Evolutionary conservation across 2,113 vertebrate species (phyloP).

Genomic region (Acrocephalus kingi): DNA sequence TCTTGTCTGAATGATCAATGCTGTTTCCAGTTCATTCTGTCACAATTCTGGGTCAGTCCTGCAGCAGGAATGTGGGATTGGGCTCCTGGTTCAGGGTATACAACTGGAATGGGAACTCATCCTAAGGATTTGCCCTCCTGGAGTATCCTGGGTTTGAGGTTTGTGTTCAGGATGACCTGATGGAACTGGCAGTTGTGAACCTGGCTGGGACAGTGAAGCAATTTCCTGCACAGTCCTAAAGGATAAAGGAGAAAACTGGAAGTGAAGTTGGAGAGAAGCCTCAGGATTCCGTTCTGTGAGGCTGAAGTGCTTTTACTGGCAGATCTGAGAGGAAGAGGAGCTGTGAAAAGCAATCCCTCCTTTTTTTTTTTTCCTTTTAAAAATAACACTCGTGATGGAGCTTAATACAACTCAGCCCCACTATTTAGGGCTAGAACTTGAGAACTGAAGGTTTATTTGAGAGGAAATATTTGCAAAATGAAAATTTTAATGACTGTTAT

Average conservation of each 20-base stretch:
- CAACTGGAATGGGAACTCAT: not conserved
- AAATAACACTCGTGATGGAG: not conserved
- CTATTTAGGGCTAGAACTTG: not conserved
- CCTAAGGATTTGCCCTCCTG: not conserved
- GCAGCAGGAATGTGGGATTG: rapidly evolving
- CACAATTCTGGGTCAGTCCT: rapidly evolving
- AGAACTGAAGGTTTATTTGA: not conserved
- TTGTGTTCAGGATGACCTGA: not conserved
- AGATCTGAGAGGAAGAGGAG: not conserved
- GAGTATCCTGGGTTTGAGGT: not conserved
- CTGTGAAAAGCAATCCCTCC: not conserved
- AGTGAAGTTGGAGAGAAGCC: not conserved
- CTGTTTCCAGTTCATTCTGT: not conserved
- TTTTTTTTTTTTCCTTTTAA: not conserved
- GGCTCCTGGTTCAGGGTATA: not conserved
- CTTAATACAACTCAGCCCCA: not conserved
- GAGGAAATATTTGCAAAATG: not conserved
- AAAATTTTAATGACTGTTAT: not conserved
- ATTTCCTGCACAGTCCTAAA: not conserved
- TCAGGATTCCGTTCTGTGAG: not conserved
- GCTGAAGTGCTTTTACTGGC: not conserved
- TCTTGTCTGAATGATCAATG: not conserved
- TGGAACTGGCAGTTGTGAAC: not conserved
- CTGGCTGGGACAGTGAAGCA: not conserved
- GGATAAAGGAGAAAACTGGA: not conserved